A percentile compares a stretch with the other conserved stretches of the same genome.
Evolutionary conservation across 2,113 vertebrate genomes (phyloP).

Genomic region (Heterotis niloticus): DNA sequence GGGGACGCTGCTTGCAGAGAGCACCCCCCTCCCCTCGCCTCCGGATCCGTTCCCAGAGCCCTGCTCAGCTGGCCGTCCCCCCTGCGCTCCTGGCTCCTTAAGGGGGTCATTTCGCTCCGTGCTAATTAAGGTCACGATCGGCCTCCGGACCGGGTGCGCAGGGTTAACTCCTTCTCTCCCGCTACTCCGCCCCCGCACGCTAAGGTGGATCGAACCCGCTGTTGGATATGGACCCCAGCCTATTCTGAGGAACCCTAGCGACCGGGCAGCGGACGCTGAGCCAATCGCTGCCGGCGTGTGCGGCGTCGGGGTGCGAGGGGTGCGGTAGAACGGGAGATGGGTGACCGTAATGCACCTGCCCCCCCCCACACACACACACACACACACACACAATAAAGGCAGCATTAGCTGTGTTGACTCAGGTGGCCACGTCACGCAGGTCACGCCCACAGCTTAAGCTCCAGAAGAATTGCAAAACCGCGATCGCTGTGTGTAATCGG

Average conservation of each 20-base stretch:
- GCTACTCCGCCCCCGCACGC: too few species aligned
- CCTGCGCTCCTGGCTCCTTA: slow-evolving; percentile 76
- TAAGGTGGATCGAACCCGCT: neutral
- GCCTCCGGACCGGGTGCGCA: too few species aligned
- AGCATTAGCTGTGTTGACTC: neutral
- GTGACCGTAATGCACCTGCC: slow-evolving; percentile 1
- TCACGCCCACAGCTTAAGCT: neutral
- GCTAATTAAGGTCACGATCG: slow-evolving; percentile 75
- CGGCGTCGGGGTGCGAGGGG: neutral
- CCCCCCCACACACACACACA: neutral
- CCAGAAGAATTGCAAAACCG: neutral
- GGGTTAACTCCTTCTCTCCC: too few species aligned
- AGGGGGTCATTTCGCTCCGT: slow-evolving; percentile 69
- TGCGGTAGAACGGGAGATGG: too few species aligned
- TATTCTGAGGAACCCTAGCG: neutral
- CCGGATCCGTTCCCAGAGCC: slow-evolving; percentile 83
- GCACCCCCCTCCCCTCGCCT: slow-evolving; percentile 43
- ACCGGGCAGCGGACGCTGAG: neutral
- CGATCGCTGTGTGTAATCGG: too few species aligned
- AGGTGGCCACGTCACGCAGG: neutral
- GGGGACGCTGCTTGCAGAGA: slow-evolving; percentile 80
- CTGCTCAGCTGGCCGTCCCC: slow-evolving; percentile 80
- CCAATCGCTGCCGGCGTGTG: neutral
- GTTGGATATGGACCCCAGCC: neutral
- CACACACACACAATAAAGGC: too few species aligned